Evolutionary conservation across 2,888 invertebrate species (phyloP).

Genomic region (Nyleta sp.): DNA sequence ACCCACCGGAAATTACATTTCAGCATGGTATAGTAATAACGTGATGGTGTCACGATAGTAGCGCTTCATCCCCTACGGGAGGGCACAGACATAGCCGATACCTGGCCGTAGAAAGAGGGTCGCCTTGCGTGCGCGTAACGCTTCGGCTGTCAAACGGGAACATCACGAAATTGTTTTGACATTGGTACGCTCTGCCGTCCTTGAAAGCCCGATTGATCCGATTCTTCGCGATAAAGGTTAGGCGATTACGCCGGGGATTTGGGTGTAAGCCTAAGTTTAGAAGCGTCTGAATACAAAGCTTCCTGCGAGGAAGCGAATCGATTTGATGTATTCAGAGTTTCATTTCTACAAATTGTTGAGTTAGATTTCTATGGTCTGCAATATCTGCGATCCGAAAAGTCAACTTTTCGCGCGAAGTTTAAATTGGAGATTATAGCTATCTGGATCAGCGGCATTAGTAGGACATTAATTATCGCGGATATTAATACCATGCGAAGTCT

Average conservation of each 20-base stretch:
- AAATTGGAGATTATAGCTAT: too few relatives aligned
- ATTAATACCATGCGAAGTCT: constrained; percentile 34
- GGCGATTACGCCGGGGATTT: constrained; percentile 3
- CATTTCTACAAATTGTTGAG: too few relatives aligned
- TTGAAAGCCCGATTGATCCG: constrained; percentile 26
- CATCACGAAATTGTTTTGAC: constrained; percentile 47
- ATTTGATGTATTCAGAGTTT: too few relatives aligned
- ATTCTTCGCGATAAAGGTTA: constrained; percentile 23
- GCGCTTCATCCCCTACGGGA: constrained; percentile 55
- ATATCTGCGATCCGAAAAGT: too few relatives aligned
- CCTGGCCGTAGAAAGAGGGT: constrained; percentile 36
- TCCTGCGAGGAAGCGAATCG: too few relatives aligned
- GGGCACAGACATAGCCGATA: constrained; percentile 25
- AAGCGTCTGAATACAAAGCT: background rate
- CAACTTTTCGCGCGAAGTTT: too few relatives aligned
- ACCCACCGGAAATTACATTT: constrained; percentile 81
- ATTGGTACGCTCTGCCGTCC: constrained; percentile 14
- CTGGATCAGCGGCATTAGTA: too few relatives aligned
- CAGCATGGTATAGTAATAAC: constrained; percentile 77
- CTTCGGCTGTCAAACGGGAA: constrained; percentile 37
- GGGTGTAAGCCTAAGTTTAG: constrained; percentile 4
- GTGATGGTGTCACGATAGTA: constrained; percentile 67
- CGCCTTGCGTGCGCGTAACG: constrained; percentile 17
- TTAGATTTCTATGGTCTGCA: too few relatives aligned
- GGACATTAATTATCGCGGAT: constrained; percentile 15